These are phyloP conservation scores for Gonatopus flavifemur DNA, from an alignment of 1,140 invertebrate species.

Conservation along the genomic window DNA sequence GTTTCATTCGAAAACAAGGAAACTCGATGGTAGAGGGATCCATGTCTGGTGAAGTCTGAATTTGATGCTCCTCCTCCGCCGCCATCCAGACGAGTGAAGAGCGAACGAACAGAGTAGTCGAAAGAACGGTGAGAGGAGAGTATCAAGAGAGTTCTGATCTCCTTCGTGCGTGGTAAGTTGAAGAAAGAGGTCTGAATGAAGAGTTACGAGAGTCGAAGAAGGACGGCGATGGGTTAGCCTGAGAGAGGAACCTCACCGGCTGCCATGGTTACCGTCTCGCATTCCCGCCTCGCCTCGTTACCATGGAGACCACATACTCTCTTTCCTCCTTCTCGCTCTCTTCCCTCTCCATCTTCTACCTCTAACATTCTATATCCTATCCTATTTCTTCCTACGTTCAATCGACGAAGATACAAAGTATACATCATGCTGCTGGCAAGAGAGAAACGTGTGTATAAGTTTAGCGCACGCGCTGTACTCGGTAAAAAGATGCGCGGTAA, in stretches of 20 bases:
- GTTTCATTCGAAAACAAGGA: too few species aligned
- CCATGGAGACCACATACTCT: constrained; percentile 44
- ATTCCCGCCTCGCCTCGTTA: constrained; percentile 58
- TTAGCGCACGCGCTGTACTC: too few species aligned
- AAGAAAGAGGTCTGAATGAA: constrained; percentile 50
- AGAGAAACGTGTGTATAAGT: too few species aligned
- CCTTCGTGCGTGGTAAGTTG: constrained; percentile 37
- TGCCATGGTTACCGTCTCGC: constrained; percentile 61
- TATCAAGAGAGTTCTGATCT: neutral
- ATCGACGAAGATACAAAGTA: too few species aligned
- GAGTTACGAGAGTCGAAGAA: constrained; percentile 43
- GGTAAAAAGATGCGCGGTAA: too few species aligned
- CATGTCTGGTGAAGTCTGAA: too few species aligned
- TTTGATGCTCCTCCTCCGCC: too few species aligned
- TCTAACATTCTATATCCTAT: constrained; percentile 20
- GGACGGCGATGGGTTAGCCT: constrained; percentile 53
- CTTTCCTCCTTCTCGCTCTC: constrained; percentile 13
- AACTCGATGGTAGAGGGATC: too few species aligned
- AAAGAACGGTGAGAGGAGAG: constrained; percentile 5
- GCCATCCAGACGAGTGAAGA: too few species aligned
- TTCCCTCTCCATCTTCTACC: constrained; percentile 7
- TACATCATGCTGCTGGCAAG: too few species aligned
- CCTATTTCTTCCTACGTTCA: too few species aligned
- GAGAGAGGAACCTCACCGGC: constrained; percentile 50
- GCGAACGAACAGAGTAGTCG: too few species aligned